These are phyloP conservation scores for Musca vetustissima DNA, from an alignment of 1,140 invertebrate genomes.

Conservation along the genomic window DNA sequence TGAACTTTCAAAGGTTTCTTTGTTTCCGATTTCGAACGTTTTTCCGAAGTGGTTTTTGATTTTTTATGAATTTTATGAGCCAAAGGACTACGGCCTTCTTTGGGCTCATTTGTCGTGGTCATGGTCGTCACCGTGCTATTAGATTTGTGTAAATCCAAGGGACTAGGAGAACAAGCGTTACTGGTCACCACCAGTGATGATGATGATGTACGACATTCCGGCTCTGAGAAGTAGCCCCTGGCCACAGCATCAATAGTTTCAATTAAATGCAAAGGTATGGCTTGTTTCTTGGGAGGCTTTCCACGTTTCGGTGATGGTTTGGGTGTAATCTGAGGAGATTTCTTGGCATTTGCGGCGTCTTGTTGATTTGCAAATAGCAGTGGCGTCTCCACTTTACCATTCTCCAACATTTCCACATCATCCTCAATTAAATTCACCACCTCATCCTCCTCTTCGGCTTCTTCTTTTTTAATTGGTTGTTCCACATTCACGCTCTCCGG, in stretches of 20 bases:
- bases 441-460: constrained; percentile 6
- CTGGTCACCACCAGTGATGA: constrained; percentile 21
- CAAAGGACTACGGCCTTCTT: constrained; percentile 1
- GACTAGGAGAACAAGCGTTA: neutral
- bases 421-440: constrained; percentile 23
- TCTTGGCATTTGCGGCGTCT: constrained; percentile 20
- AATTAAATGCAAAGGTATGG: constrained; percentile 41
- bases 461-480: neutral
- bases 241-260: constrained; percentile 38
- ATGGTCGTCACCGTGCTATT: too few relatives aligned
- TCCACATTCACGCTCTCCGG: neutral
- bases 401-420: constrained; percentile 2
- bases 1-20: constrained; percentile 38
- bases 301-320: constrained; percentile 42
- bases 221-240: constrained; percentile 54
- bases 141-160: neutral
- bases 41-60: constrained; percentile 31
- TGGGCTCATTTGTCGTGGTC: constrained; percentile 24
- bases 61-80: constrained; percentile 1
- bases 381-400: neutral
- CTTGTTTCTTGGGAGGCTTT: constrained; percentile 39
- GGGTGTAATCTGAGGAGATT: constrained; percentile 14
- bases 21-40: constrained; percentile 54
- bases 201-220: constrained; percentile 36
- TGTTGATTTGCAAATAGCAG: constrained; percentile 10